Evolutionary conservation across 1,140 invertebrate genomes (phyloP).

Genomic region (Propsilocerus akamusi): DNA sequence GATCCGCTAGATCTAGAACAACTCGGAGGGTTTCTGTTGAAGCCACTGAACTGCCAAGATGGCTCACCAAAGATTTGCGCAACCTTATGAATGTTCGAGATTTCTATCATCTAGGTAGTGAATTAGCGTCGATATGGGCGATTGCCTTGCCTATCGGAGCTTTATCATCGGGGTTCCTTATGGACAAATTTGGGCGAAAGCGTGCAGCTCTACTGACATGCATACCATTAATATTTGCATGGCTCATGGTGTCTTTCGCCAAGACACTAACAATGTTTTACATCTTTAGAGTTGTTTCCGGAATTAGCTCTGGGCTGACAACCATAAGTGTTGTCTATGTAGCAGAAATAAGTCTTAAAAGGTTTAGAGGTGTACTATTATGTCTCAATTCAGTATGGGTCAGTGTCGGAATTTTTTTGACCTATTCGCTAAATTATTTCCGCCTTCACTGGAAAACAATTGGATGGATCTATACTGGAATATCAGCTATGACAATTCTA

Average conservation of each 20-base stretch:
- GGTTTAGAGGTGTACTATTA: slow-evolving; percentile 30
- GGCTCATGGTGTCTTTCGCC: slow-evolving; percentile 22
- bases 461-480: slow-evolving; percentile 23
- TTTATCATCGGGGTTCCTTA: too few species aligned
- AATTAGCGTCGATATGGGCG: too few species aligned
- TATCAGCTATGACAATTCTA: slow-evolving; percentile 20
- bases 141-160: too few species aligned
- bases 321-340: slow-evolving; percentile 33
- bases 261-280: slow-evolving; percentile 25
- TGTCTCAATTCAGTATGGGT: slow-evolving; percentile 35
- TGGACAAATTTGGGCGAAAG: too few species aligned
- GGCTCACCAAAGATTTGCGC: too few species aligned
- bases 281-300: slow-evolving; percentile 27
- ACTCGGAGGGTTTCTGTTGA: too few species aligned
- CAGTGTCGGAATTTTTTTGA: slow-evolving; percentile 33
- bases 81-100: too few species aligned
- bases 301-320: slow-evolving; percentile 27
- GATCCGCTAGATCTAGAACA: too few species aligned
- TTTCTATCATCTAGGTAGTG: too few species aligned
- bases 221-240: slow-evolving; percentile 35
- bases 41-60: too few species aligned
- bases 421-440: slow-evolving; percentile 16
- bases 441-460: slow-evolving; percentile 26
- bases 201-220: too few species aligned
- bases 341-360: slow-evolving; percentile 32